Base-by-base conservation (phyloP, 1,140 invertebrate species). In the Saccostrea glomerata region DNA sequence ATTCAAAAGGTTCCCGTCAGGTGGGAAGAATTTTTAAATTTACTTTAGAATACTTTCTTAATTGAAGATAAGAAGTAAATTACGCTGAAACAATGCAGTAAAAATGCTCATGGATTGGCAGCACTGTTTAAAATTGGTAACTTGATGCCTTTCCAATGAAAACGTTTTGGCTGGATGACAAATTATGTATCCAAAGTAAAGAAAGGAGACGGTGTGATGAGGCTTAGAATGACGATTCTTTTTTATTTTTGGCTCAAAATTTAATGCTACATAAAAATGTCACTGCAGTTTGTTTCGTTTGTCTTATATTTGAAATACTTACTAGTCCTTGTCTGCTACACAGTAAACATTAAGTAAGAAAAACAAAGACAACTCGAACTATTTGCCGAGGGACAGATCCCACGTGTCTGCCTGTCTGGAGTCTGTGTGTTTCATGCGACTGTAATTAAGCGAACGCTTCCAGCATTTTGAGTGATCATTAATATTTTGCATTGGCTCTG, bases 11-110 rank as follows among this genome's bases (percentile, higher is more conserved):
- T 17, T 77, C 30, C 30, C 70, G 25, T 30, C 70, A 77, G 25
- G 25, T 77, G 70, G 70, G 30, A 77, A 77, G 25, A 13, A 77
- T 36, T 77, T 30, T 77, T 12, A 77, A 77, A 77, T 77, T 77
- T 77, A 36, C 25, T 30, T 77, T 77, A 77, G 70, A 36, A 77
- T 25, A 77, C 23, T 36, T 77, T 77, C 70, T 77, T 77, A 77
- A 77, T 77, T 77, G 70, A 77, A 77, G 70, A 77, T 77, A 77
- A 77, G 70, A 77, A 77, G 70, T 77, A 23, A 77, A 77, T 30
- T 77, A 77, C 23, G 70, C 13, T 30, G 13, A 77, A 30, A 77
- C 15, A 77, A 30, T 36, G 70, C 70, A 15, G 25, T 25, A 77
- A 77, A 30, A 77, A 40, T 12, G 25, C 25, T 25, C 23, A 17